These are phyloP conservation scores for Serinus canaria DNA, from an alignment of 2,113 vertebrate species.

Conservation along the genomic window DNA sequence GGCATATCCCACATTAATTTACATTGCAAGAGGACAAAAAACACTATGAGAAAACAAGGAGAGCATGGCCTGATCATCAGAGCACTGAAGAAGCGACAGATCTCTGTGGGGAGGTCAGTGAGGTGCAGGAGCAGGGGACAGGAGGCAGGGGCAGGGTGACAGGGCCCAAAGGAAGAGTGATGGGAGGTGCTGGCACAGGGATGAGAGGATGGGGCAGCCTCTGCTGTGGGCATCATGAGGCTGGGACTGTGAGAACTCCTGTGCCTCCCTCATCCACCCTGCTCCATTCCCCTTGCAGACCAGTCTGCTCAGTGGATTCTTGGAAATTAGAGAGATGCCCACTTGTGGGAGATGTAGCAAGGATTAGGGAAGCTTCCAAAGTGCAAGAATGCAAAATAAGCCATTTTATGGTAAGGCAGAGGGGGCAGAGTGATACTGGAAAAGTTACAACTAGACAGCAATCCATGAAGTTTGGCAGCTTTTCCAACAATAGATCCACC, in stretches of 20 bases:
- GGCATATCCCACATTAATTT: background rate
- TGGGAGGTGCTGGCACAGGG: rapidly evolving
- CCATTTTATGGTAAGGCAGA: background rate
- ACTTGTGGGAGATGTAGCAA: background rate
- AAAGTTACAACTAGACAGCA: background rate
- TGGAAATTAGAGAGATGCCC: background rate
- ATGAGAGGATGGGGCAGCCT: background rate
- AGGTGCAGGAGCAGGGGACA: background rate
- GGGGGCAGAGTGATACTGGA: background rate
- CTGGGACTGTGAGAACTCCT: background rate
- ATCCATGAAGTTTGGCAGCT: background rate
- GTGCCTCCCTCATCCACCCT: rapidly evolving
- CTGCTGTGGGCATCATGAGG: background rate
- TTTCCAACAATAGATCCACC: background rate
- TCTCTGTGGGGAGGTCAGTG: background rate
- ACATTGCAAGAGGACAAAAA: background rate
- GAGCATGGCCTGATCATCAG: background rate
- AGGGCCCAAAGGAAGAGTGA: rapidly evolving
- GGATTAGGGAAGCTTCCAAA: background rate
- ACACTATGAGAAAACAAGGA: background rate
- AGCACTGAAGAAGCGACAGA: background rate
- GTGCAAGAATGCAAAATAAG: background rate
- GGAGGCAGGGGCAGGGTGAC: background rate
- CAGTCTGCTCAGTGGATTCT: background rate
- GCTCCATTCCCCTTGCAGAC: rapidly evolving